Evolutionary conservation across 2,113 vertebrate species (phyloP).

Genomic region (Rhinolophus ferrumequinum): DNA sequence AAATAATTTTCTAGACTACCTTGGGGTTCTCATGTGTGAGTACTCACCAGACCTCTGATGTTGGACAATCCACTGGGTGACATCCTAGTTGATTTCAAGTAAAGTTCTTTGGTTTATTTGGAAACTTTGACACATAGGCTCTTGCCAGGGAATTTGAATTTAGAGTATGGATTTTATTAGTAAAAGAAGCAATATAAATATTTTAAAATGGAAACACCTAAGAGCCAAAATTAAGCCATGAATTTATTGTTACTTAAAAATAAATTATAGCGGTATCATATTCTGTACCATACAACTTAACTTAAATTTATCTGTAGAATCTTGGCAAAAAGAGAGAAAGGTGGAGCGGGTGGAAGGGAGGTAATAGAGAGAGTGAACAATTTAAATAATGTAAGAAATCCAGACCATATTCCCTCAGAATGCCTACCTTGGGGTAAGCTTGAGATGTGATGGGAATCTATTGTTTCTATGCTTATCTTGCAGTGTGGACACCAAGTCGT

Average conservation of each 20-base stretch:
- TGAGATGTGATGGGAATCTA: neutral
- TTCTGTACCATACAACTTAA: neutral
- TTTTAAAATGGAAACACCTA: neutral
- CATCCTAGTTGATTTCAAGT: neutral
- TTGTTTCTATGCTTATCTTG: neutral
- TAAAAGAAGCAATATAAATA: neutral
- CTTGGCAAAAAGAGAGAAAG: neutral
- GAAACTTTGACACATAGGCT: neutral
- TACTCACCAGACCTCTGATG: neutral
- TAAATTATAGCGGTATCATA: neutral
- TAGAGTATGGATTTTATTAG: neutral
- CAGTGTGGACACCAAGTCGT: neutral
- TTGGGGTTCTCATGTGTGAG: neutral
- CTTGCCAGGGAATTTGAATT: neutral
- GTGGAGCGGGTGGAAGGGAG: neutral
- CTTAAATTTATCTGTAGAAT: neutral
- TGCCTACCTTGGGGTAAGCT: neutral
- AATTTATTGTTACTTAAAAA: conserved; percentile 47
- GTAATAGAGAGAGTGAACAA: neutral
- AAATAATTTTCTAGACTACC: neutral
- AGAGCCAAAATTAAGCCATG: neutral
- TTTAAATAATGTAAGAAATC: conserved; percentile 21
- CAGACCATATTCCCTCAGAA: neutral
- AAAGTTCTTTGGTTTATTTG: neutral
- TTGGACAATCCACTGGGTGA: neutral